These are phyloP conservation scores for Xenops minutus DNA, from an alignment of 2,797 vertebrate genomes.

Conservation along the genomic window DNA sequence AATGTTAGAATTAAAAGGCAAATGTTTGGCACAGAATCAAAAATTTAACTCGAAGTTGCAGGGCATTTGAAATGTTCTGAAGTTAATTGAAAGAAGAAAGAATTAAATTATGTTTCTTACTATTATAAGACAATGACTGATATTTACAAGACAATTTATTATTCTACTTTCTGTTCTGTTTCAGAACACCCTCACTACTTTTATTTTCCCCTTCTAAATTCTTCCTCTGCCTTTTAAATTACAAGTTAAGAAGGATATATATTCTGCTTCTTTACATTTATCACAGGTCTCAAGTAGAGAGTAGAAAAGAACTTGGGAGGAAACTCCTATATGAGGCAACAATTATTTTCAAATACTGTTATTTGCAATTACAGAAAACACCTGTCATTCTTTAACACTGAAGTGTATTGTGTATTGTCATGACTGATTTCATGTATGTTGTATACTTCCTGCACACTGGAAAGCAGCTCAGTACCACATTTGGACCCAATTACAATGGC, in stretches of 20 bases:
- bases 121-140: background rate
- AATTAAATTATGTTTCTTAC: background rate
- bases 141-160: background rate
- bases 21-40: constrained; percentile 7
- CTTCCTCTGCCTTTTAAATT: background rate
- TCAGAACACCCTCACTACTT: background rate
- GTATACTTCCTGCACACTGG: background rate
- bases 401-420: background rate
- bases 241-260: background rate
- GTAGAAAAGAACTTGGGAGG: background rate
- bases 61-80: background rate
- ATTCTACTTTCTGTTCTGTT: background rate
- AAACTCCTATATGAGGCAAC: background rate
- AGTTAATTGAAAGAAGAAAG: background rate
- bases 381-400: background rate
- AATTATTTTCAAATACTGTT: background rate
- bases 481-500: background rate
- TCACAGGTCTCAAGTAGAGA: background rate
- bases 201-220: background rate
- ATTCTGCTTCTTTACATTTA: background rate
- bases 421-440: background rate
- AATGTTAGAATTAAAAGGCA: constrained; percentile 4
- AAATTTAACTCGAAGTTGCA: background rate
- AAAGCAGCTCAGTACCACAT: background rate
- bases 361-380: background rate